phyloP scores from a whole-genome alignment of 2,888 invertebrate genomes.

The Chydorus sphaericus region DNA sequence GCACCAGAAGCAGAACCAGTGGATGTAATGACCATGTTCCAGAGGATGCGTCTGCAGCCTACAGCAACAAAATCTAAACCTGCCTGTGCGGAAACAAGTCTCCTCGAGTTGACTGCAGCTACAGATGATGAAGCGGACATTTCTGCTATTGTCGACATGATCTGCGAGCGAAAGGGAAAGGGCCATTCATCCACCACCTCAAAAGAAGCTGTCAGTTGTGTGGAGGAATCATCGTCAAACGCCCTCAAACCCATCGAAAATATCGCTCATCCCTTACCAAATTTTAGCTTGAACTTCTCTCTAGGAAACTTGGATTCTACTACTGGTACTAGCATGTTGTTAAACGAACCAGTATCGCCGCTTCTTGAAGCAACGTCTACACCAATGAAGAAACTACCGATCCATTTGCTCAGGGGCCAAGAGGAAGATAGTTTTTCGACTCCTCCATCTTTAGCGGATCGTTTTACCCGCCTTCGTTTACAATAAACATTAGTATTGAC shows the following conservation, averaged over 20 bases:
- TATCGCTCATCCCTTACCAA: background rate
- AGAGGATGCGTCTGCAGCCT: background rate
- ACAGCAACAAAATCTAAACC: background rate
- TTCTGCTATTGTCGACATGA: background rate
- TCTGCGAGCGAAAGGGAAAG: background rate
- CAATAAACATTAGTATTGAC: background rate
- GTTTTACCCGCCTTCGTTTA: background rate
- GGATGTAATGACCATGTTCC: constrained; percentile 1
- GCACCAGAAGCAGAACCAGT: background rate
- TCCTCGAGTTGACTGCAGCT: background rate
- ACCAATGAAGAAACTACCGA: background rate
- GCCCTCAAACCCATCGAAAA: background rate
- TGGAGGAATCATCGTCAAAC: background rate
- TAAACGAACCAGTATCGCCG: too few relatives aligned
- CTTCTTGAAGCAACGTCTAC: background rate
- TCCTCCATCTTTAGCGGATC: background rate
- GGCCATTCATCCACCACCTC: too few relatives aligned
- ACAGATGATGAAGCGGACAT: constrained; percentile 7
- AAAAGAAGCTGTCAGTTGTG: too few relatives aligned
- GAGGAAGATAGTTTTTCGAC: background rate
- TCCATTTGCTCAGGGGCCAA: too few relatives aligned
- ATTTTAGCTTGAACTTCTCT: constrained; percentile 8
- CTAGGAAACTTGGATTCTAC: background rate
- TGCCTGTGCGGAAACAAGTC: background rate
- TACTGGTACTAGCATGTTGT: background rate